phyloP scores from a whole-genome alignment of 2,888 invertebrate species.

The Cephus runcator region DNA sequence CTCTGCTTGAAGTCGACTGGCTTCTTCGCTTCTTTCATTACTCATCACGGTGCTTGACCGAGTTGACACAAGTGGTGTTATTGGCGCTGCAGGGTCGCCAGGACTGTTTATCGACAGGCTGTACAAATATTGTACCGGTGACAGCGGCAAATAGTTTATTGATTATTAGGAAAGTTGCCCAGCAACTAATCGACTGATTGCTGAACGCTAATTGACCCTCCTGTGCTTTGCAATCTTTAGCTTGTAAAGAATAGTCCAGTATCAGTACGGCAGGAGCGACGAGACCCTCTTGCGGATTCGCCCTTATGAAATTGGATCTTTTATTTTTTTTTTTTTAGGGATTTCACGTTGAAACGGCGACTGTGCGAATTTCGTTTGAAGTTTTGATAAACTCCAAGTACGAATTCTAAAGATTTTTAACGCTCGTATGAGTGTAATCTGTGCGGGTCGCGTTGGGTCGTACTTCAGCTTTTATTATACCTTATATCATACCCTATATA shows the following conservation, averaged over 20 bases:
- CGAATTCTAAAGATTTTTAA: not conserved
- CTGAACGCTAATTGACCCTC: not conserved
- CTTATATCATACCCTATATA: not conserved
- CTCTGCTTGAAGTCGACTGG: not conserved
- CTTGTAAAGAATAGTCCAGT: not conserved
- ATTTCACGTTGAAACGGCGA: not conserved
- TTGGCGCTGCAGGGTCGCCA: conserved; percentile 46
- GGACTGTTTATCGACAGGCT: conserved; percentile 55
- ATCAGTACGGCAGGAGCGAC: not conserved
- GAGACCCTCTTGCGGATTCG: not conserved
- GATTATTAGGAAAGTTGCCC: conserved; percentile 45
- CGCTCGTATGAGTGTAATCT: not conserved
- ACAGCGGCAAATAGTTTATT: conserved; percentile 45
- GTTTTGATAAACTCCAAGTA: not conserved
- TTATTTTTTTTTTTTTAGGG: too few species aligned
- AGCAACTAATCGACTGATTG: not conserved
- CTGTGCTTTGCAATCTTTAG: not conserved
- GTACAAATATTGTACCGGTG: conserved; percentile 59
- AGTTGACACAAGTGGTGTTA: conserved; percentile 57
- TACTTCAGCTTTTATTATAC: not conserved
- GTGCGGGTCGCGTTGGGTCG: not conserved
- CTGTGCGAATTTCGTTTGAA: not conserved
- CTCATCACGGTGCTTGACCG: conserved; percentile 47
- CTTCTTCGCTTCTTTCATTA: conserved; percentile 45
- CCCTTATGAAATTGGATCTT: not conserved